phyloP scores from a whole-genome alignment of 2,113 vertebrate species.

The Prolemur simus region DNA sequence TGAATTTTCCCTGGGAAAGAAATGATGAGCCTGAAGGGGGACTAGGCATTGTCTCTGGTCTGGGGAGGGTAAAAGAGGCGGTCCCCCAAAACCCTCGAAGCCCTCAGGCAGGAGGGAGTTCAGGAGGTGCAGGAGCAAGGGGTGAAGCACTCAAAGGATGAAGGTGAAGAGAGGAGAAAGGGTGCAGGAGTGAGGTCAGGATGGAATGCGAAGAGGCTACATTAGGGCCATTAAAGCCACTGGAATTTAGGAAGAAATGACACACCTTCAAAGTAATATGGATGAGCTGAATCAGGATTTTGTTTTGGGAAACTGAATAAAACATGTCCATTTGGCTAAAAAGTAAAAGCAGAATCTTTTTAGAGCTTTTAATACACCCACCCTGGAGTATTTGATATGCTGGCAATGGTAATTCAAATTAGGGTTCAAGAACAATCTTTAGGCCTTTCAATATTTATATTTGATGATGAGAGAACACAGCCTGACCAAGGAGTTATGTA shows the following conservation, averaged over 20 bases:
- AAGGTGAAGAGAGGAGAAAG: neutral
- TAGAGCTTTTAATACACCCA: constrained; percentile 56
- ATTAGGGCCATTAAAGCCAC: neutral
- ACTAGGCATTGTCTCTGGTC: too few species aligned
- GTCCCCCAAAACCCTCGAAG: too few species aligned
- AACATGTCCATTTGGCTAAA: constrained; percentile 68
- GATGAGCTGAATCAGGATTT: constrained; percentile 24
- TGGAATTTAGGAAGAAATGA: neutral
- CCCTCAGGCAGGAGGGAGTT: neutral
- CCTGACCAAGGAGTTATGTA: constrained; percentile 34
- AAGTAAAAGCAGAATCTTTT: constrained; percentile 51
- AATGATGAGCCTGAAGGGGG: neutral
- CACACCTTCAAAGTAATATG: neutral
- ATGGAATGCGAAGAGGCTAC: too few species aligned
- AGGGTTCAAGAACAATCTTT: constrained; percentile 50
- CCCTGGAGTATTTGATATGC: constrained; percentile 26
- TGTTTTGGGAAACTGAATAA: constrained; percentile 63
- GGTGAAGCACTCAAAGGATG: neutral
- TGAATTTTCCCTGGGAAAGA: neutral
- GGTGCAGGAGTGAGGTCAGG: neutral
- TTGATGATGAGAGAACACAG: constrained; percentile 43
- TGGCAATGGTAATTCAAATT: constrained; percentile 55
- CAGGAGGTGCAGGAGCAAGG: neutral
- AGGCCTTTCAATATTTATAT: constrained; percentile 64
- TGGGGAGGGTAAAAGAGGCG: neutral